Conservation (phyloP, 2,797 vertebrate species). For the Denticeps clupeoides region DNA sequence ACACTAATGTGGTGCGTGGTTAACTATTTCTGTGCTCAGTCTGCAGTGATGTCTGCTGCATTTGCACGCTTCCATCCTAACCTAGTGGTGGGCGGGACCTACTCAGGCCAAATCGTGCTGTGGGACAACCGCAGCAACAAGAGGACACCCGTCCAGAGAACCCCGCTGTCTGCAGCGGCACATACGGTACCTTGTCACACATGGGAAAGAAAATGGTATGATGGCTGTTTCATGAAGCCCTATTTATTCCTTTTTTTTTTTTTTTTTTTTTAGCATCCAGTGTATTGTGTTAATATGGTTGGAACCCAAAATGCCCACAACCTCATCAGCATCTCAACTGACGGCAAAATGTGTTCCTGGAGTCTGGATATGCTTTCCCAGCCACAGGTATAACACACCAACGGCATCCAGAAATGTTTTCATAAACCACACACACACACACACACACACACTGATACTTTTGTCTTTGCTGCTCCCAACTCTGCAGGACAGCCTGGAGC, state of each 20-base stretch:
- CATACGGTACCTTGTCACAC: conserved; percentile 62
- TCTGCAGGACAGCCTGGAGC: conserved; percentile 89
- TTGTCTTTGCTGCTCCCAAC: background rate
- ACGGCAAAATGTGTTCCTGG: conserved; percentile 98
- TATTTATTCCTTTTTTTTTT: background rate
- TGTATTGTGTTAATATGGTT: conserved; percentile 94
- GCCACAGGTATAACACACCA: conserved; percentile 69
- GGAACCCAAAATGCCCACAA: conserved; percentile 97
- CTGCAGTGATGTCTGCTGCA: conserved; percentile 93
- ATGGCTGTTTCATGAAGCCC: no score
- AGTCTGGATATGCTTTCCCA: conserved; percentile 98
- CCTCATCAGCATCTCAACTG: conserved; percentile 96
- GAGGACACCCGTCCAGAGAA: conserved; percentile 96
- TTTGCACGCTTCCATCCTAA: conserved; percentile 98
- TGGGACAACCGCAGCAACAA: conserved; percentile 99
- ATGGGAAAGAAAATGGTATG: no score
- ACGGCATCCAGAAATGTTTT: background rate
- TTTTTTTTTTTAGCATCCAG: conserved; percentile 71
- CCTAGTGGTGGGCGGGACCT: conserved; percentile 92
- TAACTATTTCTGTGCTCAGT: conserved; percentile 53
- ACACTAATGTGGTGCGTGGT: background rate
- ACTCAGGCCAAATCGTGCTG: conserved; percentile 94
- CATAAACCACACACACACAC: background rate
- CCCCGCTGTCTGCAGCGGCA: conserved; percentile 85
- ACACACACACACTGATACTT: background rate